Percentiles rank a stretch among this genome's conserved stretches.
Conservation (phyloP, 1,140 invertebrate genomes). For the Drosophila takahashii region DNA sequence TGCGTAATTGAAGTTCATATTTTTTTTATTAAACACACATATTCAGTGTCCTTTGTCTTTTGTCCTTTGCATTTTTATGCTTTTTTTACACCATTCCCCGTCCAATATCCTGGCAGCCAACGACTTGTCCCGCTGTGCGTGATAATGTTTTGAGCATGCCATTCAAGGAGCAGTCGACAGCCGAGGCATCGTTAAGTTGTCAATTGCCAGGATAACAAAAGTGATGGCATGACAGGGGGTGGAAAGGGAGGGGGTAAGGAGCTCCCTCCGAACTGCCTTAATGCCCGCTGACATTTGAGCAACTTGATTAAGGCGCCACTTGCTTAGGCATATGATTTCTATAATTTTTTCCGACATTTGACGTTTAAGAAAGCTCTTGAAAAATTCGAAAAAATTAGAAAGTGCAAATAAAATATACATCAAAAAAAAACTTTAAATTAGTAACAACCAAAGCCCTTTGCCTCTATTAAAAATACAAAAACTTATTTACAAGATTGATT, state of each 20-base stretch:
- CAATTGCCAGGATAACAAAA: conserved; percentile 50
- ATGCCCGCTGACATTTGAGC: conserved; percentile 7
- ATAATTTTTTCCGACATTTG: background rate
- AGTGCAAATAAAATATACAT: no score
- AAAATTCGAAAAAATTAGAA: no score
- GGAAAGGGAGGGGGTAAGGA: background rate
- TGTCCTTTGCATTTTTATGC: conserved; percentile 56
- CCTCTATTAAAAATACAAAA: no score
- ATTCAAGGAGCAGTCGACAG: conserved; percentile 27
- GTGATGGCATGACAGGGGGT: conserved; percentile 1
- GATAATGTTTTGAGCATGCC: conserved; percentile 59
- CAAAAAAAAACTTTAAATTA: no score
- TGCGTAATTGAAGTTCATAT: conserved; percentile 62
- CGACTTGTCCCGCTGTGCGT: conserved; percentile 42
- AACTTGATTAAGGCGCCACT: conserved; percentile 19
- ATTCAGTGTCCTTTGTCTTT: conserved; percentile 47
- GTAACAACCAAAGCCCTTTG: no score
- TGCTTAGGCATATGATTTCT: background rate
- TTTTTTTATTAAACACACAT: conserved; percentile 63
- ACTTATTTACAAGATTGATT: no score
- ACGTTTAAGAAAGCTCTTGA: background rate
- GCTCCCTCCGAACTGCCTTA: background rate
- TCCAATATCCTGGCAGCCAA: background rate
- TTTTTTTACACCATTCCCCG: conserved; percentile 5
- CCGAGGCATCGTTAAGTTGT: conserved; percentile 53